A percentile compares a stretch with the other conserved stretches of the same genome.
Evolutionary conservation across 2,888 invertebrate genomes (phyloP).

Genomic region (Choreutis nemorana): DNA sequence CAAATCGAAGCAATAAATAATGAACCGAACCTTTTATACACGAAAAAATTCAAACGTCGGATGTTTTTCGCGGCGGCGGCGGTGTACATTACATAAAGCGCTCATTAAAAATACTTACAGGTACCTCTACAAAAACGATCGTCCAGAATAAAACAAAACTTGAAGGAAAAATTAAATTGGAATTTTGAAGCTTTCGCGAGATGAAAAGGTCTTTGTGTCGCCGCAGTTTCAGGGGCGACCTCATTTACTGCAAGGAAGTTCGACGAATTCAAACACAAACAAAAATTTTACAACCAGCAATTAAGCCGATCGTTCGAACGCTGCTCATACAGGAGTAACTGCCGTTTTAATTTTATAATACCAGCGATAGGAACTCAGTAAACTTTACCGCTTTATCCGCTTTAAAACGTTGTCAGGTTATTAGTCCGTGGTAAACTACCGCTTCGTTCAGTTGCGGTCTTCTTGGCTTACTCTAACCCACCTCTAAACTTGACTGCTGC

Average conservation of each 20-base stretch:
- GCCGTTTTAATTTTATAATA: slow-evolving; percentile 20
- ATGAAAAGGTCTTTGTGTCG: slow-evolving; percentile 10
- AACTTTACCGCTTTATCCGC: slow-evolving; percentile 24
- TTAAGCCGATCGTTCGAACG: slow-evolving; percentile 25
- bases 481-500: slow-evolving; percentile 12
- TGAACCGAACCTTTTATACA: too few relatives aligned
- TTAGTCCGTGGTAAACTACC: background rate
- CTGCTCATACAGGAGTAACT: slow-evolving; percentile 15
- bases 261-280: slow-evolving; percentile 21
- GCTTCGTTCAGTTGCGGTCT: slow-evolving; percentile 15
- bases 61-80: too few relatives aligned
- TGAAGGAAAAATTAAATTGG: too few relatives aligned
- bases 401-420: slow-evolving; percentile 19
- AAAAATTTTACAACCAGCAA: slow-evolving; percentile 34
- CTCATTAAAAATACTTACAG: too few relatives aligned
- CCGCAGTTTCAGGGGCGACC: slow-evolving; percentile 3
- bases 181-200: too few relatives aligned
- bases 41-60: too few relatives aligned
- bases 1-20: too few relatives aligned
- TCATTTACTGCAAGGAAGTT: slow-evolving; percentile 7
- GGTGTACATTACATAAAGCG: too few relatives aligned
- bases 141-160: too few relatives aligned
- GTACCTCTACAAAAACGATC: too few relatives aligned
- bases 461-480: slow-evolving; percentile 15
- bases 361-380: background rate